Evolutionary conservation across 2,888 invertebrate species (phyloP), one percentile per base, ranked within the genome.

Genomic region (Lasioglossum oenotherae): DNA sequence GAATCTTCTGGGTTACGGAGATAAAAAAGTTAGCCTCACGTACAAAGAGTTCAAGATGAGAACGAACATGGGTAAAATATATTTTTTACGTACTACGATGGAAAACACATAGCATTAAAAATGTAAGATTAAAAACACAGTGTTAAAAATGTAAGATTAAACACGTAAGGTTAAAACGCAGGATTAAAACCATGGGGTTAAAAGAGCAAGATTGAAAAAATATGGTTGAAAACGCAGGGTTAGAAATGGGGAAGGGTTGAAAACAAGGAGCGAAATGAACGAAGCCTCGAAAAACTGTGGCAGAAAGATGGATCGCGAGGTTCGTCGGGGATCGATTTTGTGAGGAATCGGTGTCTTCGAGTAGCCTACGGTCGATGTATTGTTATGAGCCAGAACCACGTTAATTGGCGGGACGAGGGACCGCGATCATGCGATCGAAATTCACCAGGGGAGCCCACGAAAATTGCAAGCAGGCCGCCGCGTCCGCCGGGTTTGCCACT

Each of bases 401-500:
- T 35, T 82, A 77, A 77, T 76, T 35, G 31, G 31, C 14, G 10
- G 38, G 38, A 12, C 16, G n/a, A 35, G 35, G 10, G 16, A 6
- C 31, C 27, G 19, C 31, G 44, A 44, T 19, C 49, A 64, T 38
- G 67, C 27, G 74, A 71, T 75, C 85, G 79, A 76, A 73, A 85
- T 75, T 79, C 71, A 46, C 35, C 23, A 44, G 76, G 38, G 38
- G 53, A 76, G 31, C 35, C 67, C 31, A 10, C 64, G 77, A 53
- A 82, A 89, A 87, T 87, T 67, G 74, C 79, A 67, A 73, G 75
- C 64, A 74, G 72, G 46, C 79, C 31, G 72, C 49, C 64, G 35
- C 23, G 67, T 74, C 27, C 31, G 64, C 74, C 77, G 67, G 72
- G 46, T 76, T 72, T 67, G 69, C 78, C 74, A 86, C 81, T 85